Base-by-base conservation (phyloP, 2,888 invertebrate species). In the Leptura quadrifasciata region DNA sequence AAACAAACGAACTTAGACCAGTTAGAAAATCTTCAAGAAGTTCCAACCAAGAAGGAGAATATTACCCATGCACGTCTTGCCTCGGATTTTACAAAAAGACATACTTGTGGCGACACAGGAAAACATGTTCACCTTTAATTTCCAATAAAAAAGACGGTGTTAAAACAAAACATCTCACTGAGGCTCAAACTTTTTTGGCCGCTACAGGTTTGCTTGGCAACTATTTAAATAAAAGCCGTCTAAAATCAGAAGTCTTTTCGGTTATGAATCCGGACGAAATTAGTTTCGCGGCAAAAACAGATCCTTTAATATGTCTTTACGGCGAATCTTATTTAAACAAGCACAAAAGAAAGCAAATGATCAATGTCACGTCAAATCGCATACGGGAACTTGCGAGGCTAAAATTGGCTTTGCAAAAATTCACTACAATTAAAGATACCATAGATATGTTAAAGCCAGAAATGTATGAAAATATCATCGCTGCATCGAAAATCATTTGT, bases 401-500 rank as follows among this genome's bases (percentile, higher is more conserved):
- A 24, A 24, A 52, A 52, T 6, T 67, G 3, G 52, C 27, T 5
- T 57, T 65, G 10, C 8, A 61, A 18, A 69, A 70, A 24, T 35
- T 54, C 8, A 64, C 75, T 18, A 58, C 75, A 17, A 63, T 75
- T 55, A 15, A 8, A 12, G 63, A 39, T 21, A 57, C n/a, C n/a
- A 57, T 72, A 0, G 72, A 77, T 57, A 17, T 68, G 10, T 52
- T 77, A 52, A 77, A 73, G 27, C 75, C 77, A 24, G 75, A 75
- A 64, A 68, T 63, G n/a, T 78, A 76, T 35, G 39, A 69, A 9
- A n/a, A 73, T 54, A 76, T 78, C 73, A 10, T 78, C 24, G 76
- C 78, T 12, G 76, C 76, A n/a, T 6, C 67, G 2, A 67, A 67
- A 67, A 52, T 67, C 12, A 67, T 67, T n/a, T 18, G 52, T 21